A percentile compares a stretch with the other conserved stretches of the same genome.
phyloP scores from a whole-genome alignment of 2,888 invertebrate genomes.

The Watsonalla cultraria region DNA sequence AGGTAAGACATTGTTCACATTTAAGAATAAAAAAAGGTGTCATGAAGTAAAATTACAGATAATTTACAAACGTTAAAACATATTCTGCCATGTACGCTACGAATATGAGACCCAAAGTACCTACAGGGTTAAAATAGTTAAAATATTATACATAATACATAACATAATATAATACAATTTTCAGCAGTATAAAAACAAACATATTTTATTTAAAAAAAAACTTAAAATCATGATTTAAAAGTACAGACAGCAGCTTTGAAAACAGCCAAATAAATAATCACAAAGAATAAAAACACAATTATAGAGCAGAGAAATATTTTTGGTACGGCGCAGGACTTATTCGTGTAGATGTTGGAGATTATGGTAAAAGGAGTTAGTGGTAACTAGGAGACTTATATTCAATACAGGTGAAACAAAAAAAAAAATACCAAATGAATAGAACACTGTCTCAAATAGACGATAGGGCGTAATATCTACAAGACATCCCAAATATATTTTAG shows the following conservation, averaged over 20 bases:
- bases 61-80: background rate
- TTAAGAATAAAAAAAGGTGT: conserved; percentile 3
- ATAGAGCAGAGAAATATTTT: conserved; percentile 4
- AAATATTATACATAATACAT: too few species aligned
- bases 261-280: conserved; percentile 6
- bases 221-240: background rate
- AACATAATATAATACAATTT: too few species aligned
- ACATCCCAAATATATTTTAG: too few species aligned
- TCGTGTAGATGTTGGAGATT: background rate
- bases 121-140: too few species aligned
- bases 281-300: conserved; percentile 2
- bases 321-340: background rate
- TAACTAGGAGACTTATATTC: conserved; percentile 20
- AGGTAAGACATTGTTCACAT: conserved; percentile 19
- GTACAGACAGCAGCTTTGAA: background rate
- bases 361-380: conserved; percentile 28
- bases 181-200: background rate
- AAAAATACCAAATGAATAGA: background rate
- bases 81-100: background rate
- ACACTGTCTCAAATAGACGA: background rate
- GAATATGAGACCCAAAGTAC: too few species aligned
- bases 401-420: background rate
- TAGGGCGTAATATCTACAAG: too few species aligned
- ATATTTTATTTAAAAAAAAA: background rate
- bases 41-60: conserved; percentile 3